Evolutionary conservation across 92 coral and sea anemone species (phyloP).

Genomic region (Phymanthus crucifer): DNA sequence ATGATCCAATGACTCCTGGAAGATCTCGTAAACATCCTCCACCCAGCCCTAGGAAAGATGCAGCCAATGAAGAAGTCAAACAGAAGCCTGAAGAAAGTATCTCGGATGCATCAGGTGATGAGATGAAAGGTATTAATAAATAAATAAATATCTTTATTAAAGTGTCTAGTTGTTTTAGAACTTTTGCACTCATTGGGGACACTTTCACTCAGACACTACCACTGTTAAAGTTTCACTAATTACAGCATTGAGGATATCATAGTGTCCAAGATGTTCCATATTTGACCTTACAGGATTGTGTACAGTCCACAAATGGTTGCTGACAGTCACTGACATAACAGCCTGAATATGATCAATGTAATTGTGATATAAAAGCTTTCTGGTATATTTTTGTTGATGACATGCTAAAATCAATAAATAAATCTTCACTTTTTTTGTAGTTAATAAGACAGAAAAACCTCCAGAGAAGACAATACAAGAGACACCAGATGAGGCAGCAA

Average conservation of each 20-base stretch:
- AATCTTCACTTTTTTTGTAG: neutral
- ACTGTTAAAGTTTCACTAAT: neutral
- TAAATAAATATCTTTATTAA: too few species aligned
- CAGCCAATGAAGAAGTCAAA: slow-evolving; percentile 6
- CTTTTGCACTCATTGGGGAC: too few species aligned
- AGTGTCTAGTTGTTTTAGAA: too few species aligned
- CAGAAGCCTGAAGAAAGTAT: neutral
- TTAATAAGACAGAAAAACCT: neutral
- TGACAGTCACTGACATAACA: too few species aligned
- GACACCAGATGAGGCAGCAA: neutral
- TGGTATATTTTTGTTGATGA: too few species aligned
- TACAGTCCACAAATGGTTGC: too few species aligned
- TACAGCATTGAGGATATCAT: neutral
- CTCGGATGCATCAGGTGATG: slow-evolving; percentile 5
- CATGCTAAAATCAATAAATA: neutral
- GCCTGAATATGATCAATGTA: too few species aligned
- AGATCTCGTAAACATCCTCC: slow-evolving; percentile 33
- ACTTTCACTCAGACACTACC: too few species aligned
- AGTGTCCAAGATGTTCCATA: neutral
- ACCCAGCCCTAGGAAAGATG: slow-evolving; percentile 18
- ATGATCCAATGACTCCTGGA: slow-evolving; percentile 56
- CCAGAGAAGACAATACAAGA: neutral
- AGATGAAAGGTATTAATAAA: slow-evolving; percentile 12
- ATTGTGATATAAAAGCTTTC: too few species aligned
- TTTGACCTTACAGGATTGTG: too few species aligned